Conservation (phyloP, 2,797 vertebrate species). For the Lithobates pipiens region DNA sequence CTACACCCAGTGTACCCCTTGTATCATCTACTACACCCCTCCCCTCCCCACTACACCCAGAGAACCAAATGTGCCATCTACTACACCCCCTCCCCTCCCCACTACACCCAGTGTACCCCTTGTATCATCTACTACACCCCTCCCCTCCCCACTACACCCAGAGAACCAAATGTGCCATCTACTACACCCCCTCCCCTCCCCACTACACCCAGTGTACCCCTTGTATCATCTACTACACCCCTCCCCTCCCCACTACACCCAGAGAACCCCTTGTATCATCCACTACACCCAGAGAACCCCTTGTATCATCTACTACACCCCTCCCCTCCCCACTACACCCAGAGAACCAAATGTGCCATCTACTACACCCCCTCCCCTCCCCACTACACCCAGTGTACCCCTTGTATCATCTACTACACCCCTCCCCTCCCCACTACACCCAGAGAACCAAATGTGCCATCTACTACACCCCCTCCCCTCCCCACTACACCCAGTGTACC, state of each 20-base stretch:
- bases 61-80: too few relatives aligned
- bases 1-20: not conserved
- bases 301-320: not conserved
- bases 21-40: not conserved
- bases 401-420: too few relatives aligned
- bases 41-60: not conserved
- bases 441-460: too few relatives aligned
- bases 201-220: not conserved
- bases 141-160: not conserved
- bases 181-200: not conserved
- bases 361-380: not conserved
- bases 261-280: not conserved
- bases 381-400: not conserved
- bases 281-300: not conserved
- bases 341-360: rapidly evolving
- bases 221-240: not conserved
- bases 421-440: too few relatives aligned
- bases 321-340: not conserved
- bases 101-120: not conserved
- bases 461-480: not conserved
- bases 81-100: not conserved
- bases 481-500: too few relatives aligned
- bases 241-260: too few relatives aligned
- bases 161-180: not conserved
- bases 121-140: not conserved